Conservation (phyloP, 2,888 invertebrate species). For the Clitarchus hookeri region DNA sequence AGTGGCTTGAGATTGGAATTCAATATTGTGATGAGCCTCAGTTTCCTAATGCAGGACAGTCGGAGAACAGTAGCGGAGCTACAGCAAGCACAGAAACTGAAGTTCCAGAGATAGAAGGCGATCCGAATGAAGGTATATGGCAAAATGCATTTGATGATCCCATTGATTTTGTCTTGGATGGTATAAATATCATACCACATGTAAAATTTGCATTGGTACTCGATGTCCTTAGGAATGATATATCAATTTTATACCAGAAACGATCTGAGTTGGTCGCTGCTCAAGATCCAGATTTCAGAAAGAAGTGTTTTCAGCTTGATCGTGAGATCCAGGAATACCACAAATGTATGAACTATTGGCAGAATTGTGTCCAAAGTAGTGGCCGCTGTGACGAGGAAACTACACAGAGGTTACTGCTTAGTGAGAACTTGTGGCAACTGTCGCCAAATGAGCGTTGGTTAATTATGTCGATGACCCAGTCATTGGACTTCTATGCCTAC, state of each 20-base stretch:
- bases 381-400: neutral
- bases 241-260: neutral
- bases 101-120: neutral
- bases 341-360: neutral
- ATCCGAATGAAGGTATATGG: neutral
- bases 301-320: neutral
- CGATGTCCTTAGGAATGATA: neutral
- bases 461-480: too few relatives aligned
- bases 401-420: neutral
- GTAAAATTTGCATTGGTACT: neutral
- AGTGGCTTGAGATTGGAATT: conserved; percentile 18
- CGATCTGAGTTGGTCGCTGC: neutral
- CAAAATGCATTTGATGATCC: neutral
- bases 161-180: neutral
- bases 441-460: conserved; percentile 25
- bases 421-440: conserved; percentile 11
- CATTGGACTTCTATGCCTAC: too few relatives aligned
- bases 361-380: neutral
- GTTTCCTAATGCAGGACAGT: neutral
- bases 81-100: neutral
- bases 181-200: neutral
- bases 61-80: neutral
- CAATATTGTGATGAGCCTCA: neutral
- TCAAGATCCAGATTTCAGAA: neutral
- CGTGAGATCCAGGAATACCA: conserved; percentile 3